Percentiles rank a stretch among this genome's conserved stretches.
Evolutionary conservation across 2,888 invertebrate genomes (phyloP).

Genomic region (Drosophila colorata): DNA sequence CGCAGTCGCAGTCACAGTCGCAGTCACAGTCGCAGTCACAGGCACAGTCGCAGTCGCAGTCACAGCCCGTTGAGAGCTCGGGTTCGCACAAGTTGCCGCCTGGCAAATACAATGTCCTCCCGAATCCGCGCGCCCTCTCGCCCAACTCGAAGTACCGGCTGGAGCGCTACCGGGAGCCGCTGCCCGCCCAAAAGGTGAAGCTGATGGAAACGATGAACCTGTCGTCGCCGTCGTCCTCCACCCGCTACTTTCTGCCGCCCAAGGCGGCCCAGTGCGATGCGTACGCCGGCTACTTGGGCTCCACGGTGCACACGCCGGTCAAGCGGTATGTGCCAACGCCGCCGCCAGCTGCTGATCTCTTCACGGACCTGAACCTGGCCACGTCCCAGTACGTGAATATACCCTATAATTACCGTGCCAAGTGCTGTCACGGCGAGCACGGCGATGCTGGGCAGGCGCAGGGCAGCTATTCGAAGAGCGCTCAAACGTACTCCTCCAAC

Average conservation of each 20-base stretch:
- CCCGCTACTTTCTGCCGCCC: slow-evolving; percentile 58
- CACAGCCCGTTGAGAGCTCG: too few relatives aligned
- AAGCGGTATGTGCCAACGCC: slow-evolving; percentile 85
- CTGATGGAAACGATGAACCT: slow-evolving; percentile 29
- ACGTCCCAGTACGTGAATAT: slow-evolving; percentile 71
- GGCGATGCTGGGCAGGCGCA: slow-evolving; percentile 10
- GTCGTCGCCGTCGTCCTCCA: slow-evolving; percentile 26
- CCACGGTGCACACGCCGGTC: slow-evolving; percentile 85
- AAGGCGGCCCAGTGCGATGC: slow-evolving; percentile 81
- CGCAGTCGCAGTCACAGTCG: slow-evolving; percentile 31
- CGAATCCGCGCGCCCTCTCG: slow-evolving; percentile 79
- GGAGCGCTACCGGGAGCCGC: slow-evolving; percentile 81
- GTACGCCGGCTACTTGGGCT: slow-evolving; percentile 81
- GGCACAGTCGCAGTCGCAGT: neutral
- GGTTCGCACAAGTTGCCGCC: neutral
- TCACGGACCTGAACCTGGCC: slow-evolving; percentile 21
- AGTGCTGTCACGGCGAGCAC: slow-evolving; percentile 79
- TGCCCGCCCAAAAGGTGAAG: slow-evolving; percentile 40
- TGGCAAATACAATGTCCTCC: slow-evolving; percentile 24
- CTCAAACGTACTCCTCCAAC: slow-evolving; percentile 42
- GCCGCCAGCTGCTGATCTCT: slow-evolving; percentile 82
- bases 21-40: too few relatives aligned
- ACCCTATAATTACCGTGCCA: slow-evolving; percentile 82
- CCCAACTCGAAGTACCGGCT: slow-evolving; percentile 83
- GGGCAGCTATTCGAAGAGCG: slow-evolving; percentile 35